A percentile compares a stretch with the other conserved stretches of the same genome.
phyloP scores from a whole-genome alignment of 2,797 vertebrate genomes.

The Brachyalestes nurse region DNA sequence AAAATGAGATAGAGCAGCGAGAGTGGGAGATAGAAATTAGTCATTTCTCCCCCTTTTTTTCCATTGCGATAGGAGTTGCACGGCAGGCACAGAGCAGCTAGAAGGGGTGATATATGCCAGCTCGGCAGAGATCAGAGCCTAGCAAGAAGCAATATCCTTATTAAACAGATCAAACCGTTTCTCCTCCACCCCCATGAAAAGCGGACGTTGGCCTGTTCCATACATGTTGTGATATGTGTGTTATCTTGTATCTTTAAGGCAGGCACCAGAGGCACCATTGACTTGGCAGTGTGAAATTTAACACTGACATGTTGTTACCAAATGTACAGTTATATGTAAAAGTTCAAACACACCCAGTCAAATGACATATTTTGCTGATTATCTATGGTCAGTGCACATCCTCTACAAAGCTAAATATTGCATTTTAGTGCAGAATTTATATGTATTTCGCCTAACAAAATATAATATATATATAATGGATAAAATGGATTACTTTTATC shows the following conservation, averaged over 20 bases:
- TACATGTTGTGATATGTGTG: constrained; percentile 25
- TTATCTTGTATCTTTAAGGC: constrained; percentile 31
- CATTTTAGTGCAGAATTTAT: too few species aligned
- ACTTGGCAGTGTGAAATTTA: constrained; percentile 1
- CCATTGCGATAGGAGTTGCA: constrained; percentile 26
- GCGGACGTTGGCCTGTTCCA: constrained; percentile 6
- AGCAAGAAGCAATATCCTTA: constrained; percentile 44
- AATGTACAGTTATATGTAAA: too few species aligned
- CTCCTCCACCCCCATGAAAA: constrained; percentile 21
- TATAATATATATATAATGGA: too few species aligned
- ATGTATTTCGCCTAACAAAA: too few species aligned
- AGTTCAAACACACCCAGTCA: too few species aligned
- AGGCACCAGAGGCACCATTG: not conserved
- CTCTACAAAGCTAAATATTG: too few species aligned
- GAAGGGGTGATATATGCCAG: constrained; percentile 38
- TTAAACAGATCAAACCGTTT: constrained; percentile 50
- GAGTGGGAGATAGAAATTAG: constrained; percentile 43
- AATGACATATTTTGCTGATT: too few species aligned
- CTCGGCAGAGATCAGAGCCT: constrained; percentile 31
- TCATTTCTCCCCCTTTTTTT: constrained; percentile 19
- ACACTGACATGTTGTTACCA: constrained; percentile 18
- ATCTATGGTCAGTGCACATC: too few species aligned
- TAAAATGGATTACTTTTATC: too few species aligned
- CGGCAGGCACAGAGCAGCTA: constrained; percentile 42
- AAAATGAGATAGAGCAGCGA: constrained; percentile 52